Percentiles rank a stretch among this genome's conserved stretches.
Conservation (phyloP, 2,888 invertebrate genomes). For the Phytoseiulus persimilis region DNA sequence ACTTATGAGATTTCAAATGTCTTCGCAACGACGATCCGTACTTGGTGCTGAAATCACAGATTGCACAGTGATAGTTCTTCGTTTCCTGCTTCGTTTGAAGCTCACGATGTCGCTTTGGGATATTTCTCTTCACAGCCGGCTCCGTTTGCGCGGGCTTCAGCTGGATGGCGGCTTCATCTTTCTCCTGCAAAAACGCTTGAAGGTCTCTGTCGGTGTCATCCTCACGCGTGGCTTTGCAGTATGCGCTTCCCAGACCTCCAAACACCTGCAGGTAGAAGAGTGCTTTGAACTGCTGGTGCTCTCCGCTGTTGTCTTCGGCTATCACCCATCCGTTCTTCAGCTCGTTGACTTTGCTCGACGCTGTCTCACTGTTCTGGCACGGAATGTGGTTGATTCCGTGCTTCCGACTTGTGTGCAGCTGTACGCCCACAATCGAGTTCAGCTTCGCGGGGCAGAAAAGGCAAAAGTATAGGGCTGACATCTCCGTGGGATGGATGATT, state of each 20-base stretch:
- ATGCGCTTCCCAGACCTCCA: not conserved
- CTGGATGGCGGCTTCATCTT: not conserved
- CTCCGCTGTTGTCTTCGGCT: not conserved
- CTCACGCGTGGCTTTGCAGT: not conserved
- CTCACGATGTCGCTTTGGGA: not conserved
- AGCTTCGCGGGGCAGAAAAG: slow-evolving; percentile 17
- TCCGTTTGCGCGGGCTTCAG: not conserved
- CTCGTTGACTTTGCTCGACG: not conserved
- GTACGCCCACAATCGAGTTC: slow-evolving; percentile 16
- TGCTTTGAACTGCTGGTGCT: not conserved
- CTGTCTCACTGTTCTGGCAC: not conserved
- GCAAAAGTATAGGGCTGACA: slow-evolving; percentile 1
- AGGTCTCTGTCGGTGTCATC: not conserved
- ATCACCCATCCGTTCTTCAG: not conserved
- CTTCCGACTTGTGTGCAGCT: slow-evolving; percentile 25
- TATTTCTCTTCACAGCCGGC: not conserved
- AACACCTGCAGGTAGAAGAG: not conserved
- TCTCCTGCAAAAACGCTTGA: not conserved
- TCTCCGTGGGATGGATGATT: not conserved
- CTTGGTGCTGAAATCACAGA: not conserved
- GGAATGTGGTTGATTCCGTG: slow-evolving; percentile 27
- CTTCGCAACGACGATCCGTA: not conserved
- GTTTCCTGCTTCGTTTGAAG: not conserved
- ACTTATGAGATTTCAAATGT: not conserved
- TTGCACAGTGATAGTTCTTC: not conserved